A percentile compares a stretch with the other conserved stretches of the same genome.
Evolutionary conservation across 2,888 invertebrate species (phyloP).

Genomic region (Epinotia ramella): DNA sequence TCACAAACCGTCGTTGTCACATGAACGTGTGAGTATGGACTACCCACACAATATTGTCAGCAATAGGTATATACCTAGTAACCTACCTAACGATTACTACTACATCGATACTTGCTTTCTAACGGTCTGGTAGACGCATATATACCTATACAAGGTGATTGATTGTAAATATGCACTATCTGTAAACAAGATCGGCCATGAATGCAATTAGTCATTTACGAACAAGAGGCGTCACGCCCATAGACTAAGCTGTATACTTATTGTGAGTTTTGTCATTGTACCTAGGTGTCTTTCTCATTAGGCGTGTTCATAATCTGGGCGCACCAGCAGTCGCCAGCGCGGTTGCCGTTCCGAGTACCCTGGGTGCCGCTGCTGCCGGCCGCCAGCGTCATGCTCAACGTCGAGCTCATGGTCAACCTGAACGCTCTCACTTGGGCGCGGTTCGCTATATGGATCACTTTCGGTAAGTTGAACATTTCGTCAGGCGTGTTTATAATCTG

Average conservation of each 20-base stretch:
- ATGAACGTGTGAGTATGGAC: not conserved
- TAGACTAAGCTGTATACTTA: not conserved
- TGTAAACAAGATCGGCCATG: not conserved
- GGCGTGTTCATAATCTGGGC: conserved; percentile 90
- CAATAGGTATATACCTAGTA: too few species aligned
- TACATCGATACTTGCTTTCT: too few species aligned
- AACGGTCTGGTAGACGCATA: too few species aligned
- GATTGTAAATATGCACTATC: not conserved
- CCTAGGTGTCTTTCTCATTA: conserved; percentile 55
- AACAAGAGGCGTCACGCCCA: not conserved
- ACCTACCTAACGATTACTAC: too few species aligned
- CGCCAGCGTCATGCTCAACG: conserved; percentile 91
- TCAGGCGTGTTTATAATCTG: not conserved
- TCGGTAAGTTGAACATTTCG: conserved; percentile 83
- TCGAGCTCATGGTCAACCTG: conserved; percentile 93
- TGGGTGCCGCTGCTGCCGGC: conserved; percentile 92
- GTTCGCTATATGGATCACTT: conserved; percentile 94
- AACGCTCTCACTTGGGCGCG: conserved; percentile 93
- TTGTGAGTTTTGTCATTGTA: conserved; percentile 52
- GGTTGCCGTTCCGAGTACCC: conserved; percentile 91
- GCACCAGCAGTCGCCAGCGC: conserved; percentile 90
- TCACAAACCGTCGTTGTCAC: not conserved
- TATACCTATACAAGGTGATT: too few species aligned
- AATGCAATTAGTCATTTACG: not conserved
- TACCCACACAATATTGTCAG: too few species aligned